Evolutionary conservation across 2,113 vertebrate genomes (phyloP), one percentile per base, ranked within the genome.

Genomic region (Callocephalon fimbriatum): DNA sequence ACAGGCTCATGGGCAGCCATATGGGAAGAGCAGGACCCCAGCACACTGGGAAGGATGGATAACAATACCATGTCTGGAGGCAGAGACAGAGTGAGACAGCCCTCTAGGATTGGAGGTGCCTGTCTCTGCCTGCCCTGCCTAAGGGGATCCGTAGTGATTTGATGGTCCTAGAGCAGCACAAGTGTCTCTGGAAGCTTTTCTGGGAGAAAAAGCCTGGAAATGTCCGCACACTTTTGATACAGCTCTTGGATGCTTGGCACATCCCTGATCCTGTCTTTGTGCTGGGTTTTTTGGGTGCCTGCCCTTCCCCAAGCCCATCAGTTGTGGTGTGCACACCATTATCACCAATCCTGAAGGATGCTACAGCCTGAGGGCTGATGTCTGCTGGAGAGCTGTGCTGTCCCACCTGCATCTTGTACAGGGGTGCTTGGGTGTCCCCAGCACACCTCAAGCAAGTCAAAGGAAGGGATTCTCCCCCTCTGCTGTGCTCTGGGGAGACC

Each of bases 271-370:
- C 18, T 20, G 16, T 61, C 44, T 35, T 51, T 15, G 3, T 8
- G 9, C 31, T 78, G 90, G 35, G 13, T 4, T 45, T 74, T 77
- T 75, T 45, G 61, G 26, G 73, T 62, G 42, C 56, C 22, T 81
- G 61, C 19, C 37, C n/a, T 71, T 73, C 23, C 32, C 50, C 19
- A 22, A 3, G 13, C 32, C 56, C 51, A 2, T 71, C 54, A 29
- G 32, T n/a, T 31, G 14, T 13, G 29, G 21, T 59, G 38, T 19
- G 1, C 11, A 5, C 9, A 2, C 20, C 2, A 6, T 9, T 21
- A 3, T 0, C 8, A 1, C 20, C 1, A 0, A 2, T 67, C 42
- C 56, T 7, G 3, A 27, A 68, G 58, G 71, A 10, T 61, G 23
- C 72, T 18, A 12, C 10, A 42, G 50, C 66, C 37, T 31, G 22